These are phyloP conservation scores for Gymnodraco acuticeps DNA, from an alignment of 2,797 vertebrate species.

Conservation along the genomic window DNA sequence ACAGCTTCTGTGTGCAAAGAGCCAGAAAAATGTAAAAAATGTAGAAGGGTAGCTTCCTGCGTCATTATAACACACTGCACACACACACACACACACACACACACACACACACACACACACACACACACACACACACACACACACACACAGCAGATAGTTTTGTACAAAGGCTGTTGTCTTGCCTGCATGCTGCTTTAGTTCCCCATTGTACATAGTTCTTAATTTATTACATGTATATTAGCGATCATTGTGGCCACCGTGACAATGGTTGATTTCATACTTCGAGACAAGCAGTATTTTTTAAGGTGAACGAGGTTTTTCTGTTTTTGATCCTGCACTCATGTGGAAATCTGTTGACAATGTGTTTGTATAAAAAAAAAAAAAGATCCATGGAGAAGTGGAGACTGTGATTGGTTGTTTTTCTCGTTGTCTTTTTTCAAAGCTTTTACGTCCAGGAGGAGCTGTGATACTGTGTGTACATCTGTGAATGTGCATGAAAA, in stretches of 20 bases:
- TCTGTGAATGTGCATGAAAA: slow-evolving; percentile 74
- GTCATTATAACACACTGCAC: slow-evolving; percentile 35
- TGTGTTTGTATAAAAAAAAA: slow-evolving; percentile 77
- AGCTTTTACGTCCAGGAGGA: slow-evolving; percentile 45
- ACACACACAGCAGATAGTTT: slow-evolving; percentile 63
- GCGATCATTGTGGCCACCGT: slow-evolving; percentile 67
- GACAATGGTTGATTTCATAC: slow-evolving; percentile 74
- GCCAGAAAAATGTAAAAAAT: slow-evolving; percentile 18
- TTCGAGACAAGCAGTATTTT: slow-evolving; percentile 83
- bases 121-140: slow-evolving; percentile 36
- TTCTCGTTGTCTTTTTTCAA: slow-evolving; percentile 64
- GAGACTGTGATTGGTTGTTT: slow-evolving; percentile 69
- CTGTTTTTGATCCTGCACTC: slow-evolving; percentile 72
- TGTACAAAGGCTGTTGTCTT: slow-evolving; percentile 77
- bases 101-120: slow-evolving; percentile 35
- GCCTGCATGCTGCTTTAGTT: slow-evolving; percentile 86
- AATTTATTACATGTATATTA: slow-evolving; percentile 83
- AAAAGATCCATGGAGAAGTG: slow-evolving; percentile 44
- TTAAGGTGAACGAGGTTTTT: slow-evolving; percentile 53
- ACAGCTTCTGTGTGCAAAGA: slow-evolving; percentile 32
- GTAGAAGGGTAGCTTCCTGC: slow-evolving; percentile 44
- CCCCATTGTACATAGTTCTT: slow-evolving; percentile 83
- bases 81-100: slow-evolving; percentile 49
- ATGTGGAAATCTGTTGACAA: slow-evolving; percentile 79
- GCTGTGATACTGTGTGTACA: slow-evolving; percentile 60